Base-by-base conservation (phyloP, 2,113 vertebrate species). In the Onychostruthus taczanowskii region DNA sequence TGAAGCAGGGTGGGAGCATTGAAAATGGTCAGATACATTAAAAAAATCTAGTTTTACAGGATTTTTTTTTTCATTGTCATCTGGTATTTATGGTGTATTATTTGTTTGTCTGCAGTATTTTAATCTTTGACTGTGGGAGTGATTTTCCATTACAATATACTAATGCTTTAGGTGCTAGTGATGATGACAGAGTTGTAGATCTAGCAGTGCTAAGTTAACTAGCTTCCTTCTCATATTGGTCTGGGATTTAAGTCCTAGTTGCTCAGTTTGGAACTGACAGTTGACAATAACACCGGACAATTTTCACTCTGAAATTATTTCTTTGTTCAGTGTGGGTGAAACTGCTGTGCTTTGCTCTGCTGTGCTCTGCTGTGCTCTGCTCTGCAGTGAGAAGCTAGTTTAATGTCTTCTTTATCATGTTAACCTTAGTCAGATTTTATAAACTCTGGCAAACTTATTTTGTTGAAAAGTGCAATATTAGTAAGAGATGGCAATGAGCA, bases 91-190 rank as follows among this genome's bases (percentile, higher is more conserved):
- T 4, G 2, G 23, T 21, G 20, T 76, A 47, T 70, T 86, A 53
- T 88, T 91, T 93, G 64, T 73, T 92, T 93, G 23, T 70, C 39
- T 73, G 39, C 35, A 84, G 44, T 64, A 90, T 93, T 95, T 93
- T 94, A 94, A 79, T 87, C 69, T 69, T 93, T 94, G 44, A 43
- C 35, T 78, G 63, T 90, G 76, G 90, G 93, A 95, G 69, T 89
- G 76, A 90, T 95, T 93, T 96, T 72, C 73, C 73, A 91, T 26
- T 93, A 92, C 66, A 91, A 89, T 92, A 94, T 90, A 89, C 41
- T 94, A 96, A 95, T 95, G 16, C 4, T 72, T 91, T 87, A 90
- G 79, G 19, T 80, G 17, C 47, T 68, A 74, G 69, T 58, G 66
- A 80, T 94, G 91, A 94, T n/a, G 76, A 37, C 59, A 93, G 53